Evolutionary conservation across 2,113 vertebrate genomes (phyloP), one percentile per base, ranked within the genome.

Genomic region (Pelmatolapia mariae): DNA sequence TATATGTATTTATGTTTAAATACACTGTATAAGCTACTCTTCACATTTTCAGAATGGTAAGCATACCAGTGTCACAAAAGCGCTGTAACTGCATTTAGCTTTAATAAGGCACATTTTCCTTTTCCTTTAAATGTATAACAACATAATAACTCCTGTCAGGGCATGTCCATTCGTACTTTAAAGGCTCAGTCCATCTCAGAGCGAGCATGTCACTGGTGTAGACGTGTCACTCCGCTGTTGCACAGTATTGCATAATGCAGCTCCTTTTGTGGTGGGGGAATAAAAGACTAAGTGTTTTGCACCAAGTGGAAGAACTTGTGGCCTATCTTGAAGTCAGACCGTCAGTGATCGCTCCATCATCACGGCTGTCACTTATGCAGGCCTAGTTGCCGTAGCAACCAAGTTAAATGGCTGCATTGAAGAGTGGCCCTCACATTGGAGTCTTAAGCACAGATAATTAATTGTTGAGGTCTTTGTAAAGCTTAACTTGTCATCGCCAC

Each of bases 241-340:
- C 89, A 80, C 16, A 13, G 53, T 19, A 5, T 93, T 92, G 87
- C 94, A 81, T 94, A 90, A 91, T 84, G 57, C 86, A n/a, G 81
- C 81, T 82, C 38, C 63, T 61, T 91, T 92, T 90, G 66, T 90
- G 80, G 56, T 12, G 24, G 43, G 59, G 76, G 71, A 84, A 57
- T 81, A 83, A 84, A 57, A 85, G 81, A 71, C 59, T 31, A 84
- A 89, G 87, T 81, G 83, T 87, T 93, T 92, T 88, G 80, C 80
- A 66, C 56, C 40, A 7, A 80, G 82, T 59, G 85, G 86, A 80
- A 87, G 43, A 89, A 91, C 88, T 87, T 24, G 89, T 84, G 90
- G 80, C 66, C 54, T 24, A 19, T 89, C 88, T 92, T 59, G 24
- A 90, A 93, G 88, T 88, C 86, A 31, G 59, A 31, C 85, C 81